Evolutionary conservation across 1,140 invertebrate genomes (phyloP).

Genomic region (Zaprionus nigranus): DNA sequence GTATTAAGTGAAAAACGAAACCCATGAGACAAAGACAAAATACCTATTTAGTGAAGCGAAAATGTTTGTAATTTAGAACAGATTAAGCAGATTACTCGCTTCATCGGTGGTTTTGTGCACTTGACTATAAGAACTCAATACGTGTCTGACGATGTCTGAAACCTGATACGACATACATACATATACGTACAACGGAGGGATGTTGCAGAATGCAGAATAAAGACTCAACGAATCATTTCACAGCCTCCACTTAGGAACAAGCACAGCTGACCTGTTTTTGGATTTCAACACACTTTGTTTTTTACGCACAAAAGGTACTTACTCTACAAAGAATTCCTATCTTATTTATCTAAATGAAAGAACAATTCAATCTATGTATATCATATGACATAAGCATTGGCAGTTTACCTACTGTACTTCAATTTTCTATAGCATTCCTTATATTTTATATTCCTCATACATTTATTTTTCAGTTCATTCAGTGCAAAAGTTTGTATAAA

Average conservation of each 20-base stretch:
- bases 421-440: too few relatives aligned
- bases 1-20: background rate
- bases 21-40: background rate
- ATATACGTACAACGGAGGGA: constrained; percentile 34
- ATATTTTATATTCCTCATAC: background rate
- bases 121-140: constrained; percentile 25
- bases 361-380: too few relatives aligned
- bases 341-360: background rate
- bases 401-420: too few relatives aligned
- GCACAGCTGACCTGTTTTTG: constrained; percentile 38
- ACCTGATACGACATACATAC: constrained; percentile 51
- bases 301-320: constrained; percentile 35
- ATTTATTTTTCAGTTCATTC: background rate
- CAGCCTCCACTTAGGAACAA: constrained; percentile 18
- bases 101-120: constrained; percentile 38
- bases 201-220: constrained; percentile 27
- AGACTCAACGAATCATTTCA: constrained; percentile 13
- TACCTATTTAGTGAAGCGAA: background rate
- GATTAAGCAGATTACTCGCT: constrained; percentile 7
- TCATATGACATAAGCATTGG: too few relatives aligned
- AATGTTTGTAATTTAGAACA: constrained; percentile 11
- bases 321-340: background rate
- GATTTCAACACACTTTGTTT: constrained; percentile 41
- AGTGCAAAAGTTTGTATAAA: background rate
- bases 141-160: constrained; percentile 60